phyloP scores from a whole-genome alignment of 1,140 invertebrate species.

The Macrobrachium rosenbergii region DNA sequence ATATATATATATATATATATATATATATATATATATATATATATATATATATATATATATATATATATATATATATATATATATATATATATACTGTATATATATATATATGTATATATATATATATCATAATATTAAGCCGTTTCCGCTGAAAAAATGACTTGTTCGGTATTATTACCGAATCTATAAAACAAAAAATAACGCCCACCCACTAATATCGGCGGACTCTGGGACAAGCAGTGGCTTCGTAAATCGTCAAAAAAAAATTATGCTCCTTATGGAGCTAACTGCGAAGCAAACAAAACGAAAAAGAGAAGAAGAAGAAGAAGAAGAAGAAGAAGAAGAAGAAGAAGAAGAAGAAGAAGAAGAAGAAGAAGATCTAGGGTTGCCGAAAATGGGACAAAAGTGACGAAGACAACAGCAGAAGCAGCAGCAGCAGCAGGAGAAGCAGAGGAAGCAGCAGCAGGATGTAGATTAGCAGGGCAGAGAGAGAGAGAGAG shows the following conservation, averaged over 20 bases:
- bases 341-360: neutral
- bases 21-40: neutral
- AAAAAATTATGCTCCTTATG: too few relatives aligned
- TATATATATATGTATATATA: too few relatives aligned
- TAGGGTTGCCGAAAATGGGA: neutral
- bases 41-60: neutral
- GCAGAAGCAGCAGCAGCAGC: neutral
- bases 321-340: neutral
- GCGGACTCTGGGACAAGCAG: too few relatives aligned
- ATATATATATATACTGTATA: neutral
- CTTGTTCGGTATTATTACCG: too few relatives aligned
- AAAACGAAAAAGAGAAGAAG: neutral
- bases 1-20: conserved; percentile 15
- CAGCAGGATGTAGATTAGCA: neutral
- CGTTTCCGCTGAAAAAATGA: too few relatives aligned
- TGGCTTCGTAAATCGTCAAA: neutral
- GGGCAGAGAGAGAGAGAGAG: neutral
- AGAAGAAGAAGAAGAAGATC: neutral
- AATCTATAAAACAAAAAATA: too few relatives aligned
- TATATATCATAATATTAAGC: too few relatives aligned
- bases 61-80: neutral
- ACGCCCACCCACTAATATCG: too few relatives aligned
- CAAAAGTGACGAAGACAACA: neutral
- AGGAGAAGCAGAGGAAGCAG: neutral
- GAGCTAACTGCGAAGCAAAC: too few relatives aligned